Base-by-base conservation (phyloP, 2,113 vertebrate species). In the Ammodramus savannarum region DNA sequence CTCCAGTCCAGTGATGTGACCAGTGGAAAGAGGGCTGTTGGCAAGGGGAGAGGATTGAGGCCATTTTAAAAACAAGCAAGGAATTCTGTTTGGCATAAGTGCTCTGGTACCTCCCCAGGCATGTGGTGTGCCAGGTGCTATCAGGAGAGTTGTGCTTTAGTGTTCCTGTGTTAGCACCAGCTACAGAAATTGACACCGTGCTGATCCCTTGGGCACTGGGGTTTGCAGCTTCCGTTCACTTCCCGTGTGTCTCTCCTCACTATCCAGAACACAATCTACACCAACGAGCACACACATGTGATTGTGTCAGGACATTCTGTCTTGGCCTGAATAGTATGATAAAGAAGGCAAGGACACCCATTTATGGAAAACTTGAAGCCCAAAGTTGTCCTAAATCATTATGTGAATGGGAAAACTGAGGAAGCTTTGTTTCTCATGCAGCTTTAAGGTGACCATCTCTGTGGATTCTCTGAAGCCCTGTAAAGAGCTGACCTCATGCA, bases 221-320 rank as follows among this genome's bases (percentile, higher is more conserved):
- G 11, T 66, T 71, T 90, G 68, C 76, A 75, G 32, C 41, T 87
- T 81, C 63, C 0, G 0, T 32, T 67, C 32, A 18, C 34, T 89
- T 80, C 43, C 57, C 1, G 0, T 7, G 7, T 38, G 43, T 55
- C 43, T 49, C 80, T 72, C n/a, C 41, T 75, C 69, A 59, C 16
- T 32, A 26, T 9, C 27, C 26, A 67, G 68, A 51, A 52, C 38
- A 63, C 11, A 32, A 3, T 61, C 62, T 29, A 21, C 8, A 27
- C 31, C 36, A 69, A 9, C 0, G 0, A 34, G 17, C 2, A 20
- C 0, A 22, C 21, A 36, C 0, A 4, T 16, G 31, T 85, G 49
- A n/a, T 49, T 1, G 1, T 46, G 26, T 26, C 34, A 78, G 55
- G 41, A 61, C 27, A 15, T 34, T 78, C 43, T 59, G 22, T 43